Evolutionary conservation across 2,113 vertebrate genomes (phyloP).

Genomic region (Gobiocypris rarus): DNA sequence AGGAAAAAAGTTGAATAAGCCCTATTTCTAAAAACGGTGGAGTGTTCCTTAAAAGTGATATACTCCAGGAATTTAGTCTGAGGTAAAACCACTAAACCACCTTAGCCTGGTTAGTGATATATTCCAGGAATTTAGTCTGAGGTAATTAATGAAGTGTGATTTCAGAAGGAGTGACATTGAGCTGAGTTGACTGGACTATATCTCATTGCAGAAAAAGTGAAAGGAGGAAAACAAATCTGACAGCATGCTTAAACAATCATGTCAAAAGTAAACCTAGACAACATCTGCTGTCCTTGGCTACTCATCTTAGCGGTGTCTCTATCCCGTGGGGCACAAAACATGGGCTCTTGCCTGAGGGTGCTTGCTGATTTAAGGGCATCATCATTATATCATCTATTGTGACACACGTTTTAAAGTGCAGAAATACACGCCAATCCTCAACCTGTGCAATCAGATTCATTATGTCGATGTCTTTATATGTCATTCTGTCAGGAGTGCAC

Average conservation of each 20-base stretch:
- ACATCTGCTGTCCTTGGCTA: constrained; percentile 38
- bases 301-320: constrained; percentile 47
- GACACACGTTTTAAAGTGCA: not conserved
- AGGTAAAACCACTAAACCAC: not conserved
- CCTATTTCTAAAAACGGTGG: no score
- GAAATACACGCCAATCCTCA: not conserved
- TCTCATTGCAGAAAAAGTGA: not conserved
- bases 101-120: not conserved
- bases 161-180: constrained; percentile 7
- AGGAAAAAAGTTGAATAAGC: no score
- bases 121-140: not conserved
- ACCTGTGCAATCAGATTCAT: constrained; percentile 9
- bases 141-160: not conserved
- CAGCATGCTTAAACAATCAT: constrained; percentile 14
- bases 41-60: no score
- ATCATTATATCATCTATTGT: constrained; percentile 3
- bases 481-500: constrained; percentile 28
- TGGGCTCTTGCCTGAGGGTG: constrained; percentile 19
- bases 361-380: constrained; percentile 18
- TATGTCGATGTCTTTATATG: constrained; percentile 32
- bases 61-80: no score
- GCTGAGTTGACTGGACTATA: not conserved
- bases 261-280: constrained; percentile 27
- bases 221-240: constrained; percentile 26
- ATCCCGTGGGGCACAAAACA: constrained; percentile 43